These are phyloP conservation scores for Nymphalis urticae DNA, from an alignment of 2,888 invertebrate species.

Conservation along the genomic window DNA sequence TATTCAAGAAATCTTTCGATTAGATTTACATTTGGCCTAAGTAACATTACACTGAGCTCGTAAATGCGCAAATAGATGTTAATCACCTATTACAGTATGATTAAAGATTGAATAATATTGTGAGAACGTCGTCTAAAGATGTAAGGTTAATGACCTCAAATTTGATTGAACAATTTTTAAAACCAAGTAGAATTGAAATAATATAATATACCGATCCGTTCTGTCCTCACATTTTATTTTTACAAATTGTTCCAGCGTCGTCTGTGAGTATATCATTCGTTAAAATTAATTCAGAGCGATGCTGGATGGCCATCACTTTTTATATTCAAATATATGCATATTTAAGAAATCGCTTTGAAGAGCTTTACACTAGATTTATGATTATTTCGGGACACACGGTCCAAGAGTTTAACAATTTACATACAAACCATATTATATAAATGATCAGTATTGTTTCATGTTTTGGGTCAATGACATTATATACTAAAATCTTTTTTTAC, in stretches of 20 bases:
- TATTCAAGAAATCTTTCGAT: no score
- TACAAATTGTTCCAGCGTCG: slow-evolving; percentile 69
- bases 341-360: slow-evolving; percentile 79
- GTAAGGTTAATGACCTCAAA: no score
- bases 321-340: slow-evolving; percentile 76
- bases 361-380: slow-evolving; percentile 66
- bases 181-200: slow-evolving; percentile 33
- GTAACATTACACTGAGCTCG: no score
- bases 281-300: slow-evolving; percentile 61
- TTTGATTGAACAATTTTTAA: not conserved
- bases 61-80: no score
- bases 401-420: slow-evolving; percentile 17
- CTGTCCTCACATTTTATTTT: slow-evolving; percentile 70
- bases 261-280: slow-evolving; percentile 66
- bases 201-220: slow-evolving; percentile 44
- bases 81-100: no score
- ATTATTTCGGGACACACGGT: slow-evolving; percentile 53
- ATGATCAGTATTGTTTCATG: slow-evolving; percentile 1
- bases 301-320: slow-evolving; percentile 67
- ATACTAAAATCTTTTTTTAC: not conserved
- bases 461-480: slow-evolving; percentile 7
- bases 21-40: no score
- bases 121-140: not conserved
- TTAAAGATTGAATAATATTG: no score
- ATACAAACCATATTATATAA: not conserved